Evolutionary conservation across 2,888 invertebrate species (phyloP), one percentile per base, ranked within the genome.

Genomic region (Drosophila phalerata): DNA sequence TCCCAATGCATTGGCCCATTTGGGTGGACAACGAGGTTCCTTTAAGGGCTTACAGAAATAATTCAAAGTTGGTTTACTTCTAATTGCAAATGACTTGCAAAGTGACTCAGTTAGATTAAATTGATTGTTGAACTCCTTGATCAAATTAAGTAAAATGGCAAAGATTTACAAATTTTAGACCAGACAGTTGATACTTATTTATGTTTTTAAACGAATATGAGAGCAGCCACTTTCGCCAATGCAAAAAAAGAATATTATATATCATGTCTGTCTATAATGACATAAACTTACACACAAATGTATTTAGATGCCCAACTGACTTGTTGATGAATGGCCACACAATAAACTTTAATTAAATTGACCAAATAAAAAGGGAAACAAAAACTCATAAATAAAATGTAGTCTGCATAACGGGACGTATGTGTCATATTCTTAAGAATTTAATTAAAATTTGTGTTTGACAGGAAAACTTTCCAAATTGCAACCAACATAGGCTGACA

Each of bases 311-410:
- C 38, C n/a, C 48, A 45, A 43, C 15, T 8, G 22, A 22, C 34
- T 42, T 11, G 25, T 43, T 73, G 78, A 84, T 72, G 63, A 78
- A 84, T 72, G 75, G 51, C 53, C 49, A 22, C 48, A 63, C 71
- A 69, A 76, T 73, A 51, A 73, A 65, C 58, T 66, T 69, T 76
- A 73, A 79, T 79, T 79, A 71, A 79, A 69, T 53, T 76, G 62
- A 40, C 47, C 47, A 77, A 66, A 58, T n/a, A n/a, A 9, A 37
- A 5, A 25, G 3, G 10, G 32, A 10, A 58, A 42, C 32, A 34
- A 42, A 64, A 52, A 56, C 58, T 53, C 60, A 71, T 66, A 76
- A 73, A 85, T 82, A 82, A 85, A 52, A 68, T 70, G 25, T 49
- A 61, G 17, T 5, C 15, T 19, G 32, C 37, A 38, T 62, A 73